These are phyloP conservation scores for Tyto alba DNA, from an alignment of 2,113 vertebrate genomes.

Conservation along the genomic window DNA sequence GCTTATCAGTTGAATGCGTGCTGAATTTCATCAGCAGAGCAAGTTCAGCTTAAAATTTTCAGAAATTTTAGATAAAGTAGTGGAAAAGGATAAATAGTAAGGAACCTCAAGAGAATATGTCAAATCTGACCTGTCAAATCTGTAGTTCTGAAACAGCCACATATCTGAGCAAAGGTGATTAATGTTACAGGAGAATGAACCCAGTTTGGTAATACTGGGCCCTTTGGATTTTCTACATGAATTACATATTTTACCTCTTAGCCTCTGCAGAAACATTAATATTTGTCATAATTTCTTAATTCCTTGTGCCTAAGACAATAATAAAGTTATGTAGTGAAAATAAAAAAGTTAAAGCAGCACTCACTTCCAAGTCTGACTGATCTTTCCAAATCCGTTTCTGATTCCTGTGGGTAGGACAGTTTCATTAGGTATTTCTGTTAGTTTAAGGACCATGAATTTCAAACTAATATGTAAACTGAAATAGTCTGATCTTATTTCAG, in stretches of 20 bases:
- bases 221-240: not conserved
- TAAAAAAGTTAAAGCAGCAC: not conserved
- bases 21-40: not conserved
- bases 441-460: not conserved
- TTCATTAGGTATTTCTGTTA: not conserved
- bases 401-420: not conserved
- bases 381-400: not conserved
- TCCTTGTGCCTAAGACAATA: not conserved
- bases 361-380: not conserved
- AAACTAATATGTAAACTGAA: not conserved
- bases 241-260: not conserved
- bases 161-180: not conserved
- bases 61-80: not conserved
- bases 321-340: not conserved
- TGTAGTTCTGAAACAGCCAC: not conserved
- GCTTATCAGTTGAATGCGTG: not conserved
- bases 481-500: constrained; percentile 66
- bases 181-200: not conserved
- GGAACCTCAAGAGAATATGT: not conserved
- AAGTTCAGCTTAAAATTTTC: not conserved
- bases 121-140: not conserved
- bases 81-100: not conserved
- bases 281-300: not conserved
- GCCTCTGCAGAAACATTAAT: not conserved
- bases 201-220: not conserved